phyloP scores from a whole-genome alignment of 30 jellyfish, hydroid and myxozoan species.

The Rhopilema esculentum region DNA sequence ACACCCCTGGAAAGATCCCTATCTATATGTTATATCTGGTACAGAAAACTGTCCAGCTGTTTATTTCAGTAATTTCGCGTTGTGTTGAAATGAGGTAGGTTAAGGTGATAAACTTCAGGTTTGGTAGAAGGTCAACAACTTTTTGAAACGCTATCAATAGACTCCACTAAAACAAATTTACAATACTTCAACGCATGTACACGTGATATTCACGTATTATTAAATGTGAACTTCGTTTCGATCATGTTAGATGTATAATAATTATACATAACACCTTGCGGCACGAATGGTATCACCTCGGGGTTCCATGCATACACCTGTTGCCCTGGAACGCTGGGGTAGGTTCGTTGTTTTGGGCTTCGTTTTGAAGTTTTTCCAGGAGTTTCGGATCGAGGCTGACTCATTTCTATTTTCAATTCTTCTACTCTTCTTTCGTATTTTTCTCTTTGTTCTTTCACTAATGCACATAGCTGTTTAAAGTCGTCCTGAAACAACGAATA shows the following conservation, averaged over 20 bases:
- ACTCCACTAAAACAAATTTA: no score
- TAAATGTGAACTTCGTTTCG: neutral
- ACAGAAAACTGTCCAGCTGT: no score
- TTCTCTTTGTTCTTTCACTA: constrained; percentile 75
- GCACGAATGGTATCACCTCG: neutral
- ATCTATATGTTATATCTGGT: no score
- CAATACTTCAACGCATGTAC: no score
- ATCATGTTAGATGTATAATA: neutral
- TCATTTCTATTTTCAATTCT: neutral
- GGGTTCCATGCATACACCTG: neutral
- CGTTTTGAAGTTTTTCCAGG: neutral
- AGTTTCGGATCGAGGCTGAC: neutral
- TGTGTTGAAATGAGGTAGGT: no score
- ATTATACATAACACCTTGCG: neutral
- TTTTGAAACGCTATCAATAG: no score
- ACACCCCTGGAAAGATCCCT: no score
- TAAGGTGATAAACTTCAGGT: no score
- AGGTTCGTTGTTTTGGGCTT: neutral
- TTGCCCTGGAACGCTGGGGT: neutral
- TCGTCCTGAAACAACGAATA: constrained; percentile 65
- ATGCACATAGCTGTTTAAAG: constrained; percentile 47
- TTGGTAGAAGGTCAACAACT: no score
- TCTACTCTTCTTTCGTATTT: constrained; percentile 64
- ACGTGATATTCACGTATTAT: neutral
- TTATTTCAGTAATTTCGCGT: no score